These are phyloP conservation scores for Chelonus insularis DNA, from an alignment of 1,140 invertebrate species.

Conservation along the genomic window DNA sequence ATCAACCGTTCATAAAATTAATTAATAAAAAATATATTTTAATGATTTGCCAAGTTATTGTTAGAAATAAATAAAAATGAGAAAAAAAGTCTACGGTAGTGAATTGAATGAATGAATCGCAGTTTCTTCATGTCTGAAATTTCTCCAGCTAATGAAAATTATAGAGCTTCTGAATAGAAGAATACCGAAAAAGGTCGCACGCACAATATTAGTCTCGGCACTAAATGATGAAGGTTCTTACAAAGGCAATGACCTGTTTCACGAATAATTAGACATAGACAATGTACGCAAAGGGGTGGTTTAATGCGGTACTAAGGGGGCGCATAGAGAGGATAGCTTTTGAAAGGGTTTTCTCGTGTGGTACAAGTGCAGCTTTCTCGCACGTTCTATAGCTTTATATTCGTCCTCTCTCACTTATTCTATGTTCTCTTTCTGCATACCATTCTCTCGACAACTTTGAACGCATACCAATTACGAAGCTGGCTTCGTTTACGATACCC, in stretches of 20 bases:
- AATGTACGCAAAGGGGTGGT: conserved; percentile 7
- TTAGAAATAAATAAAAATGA: not conserved
- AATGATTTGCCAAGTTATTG: too few relatives aligned
- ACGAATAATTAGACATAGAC: conserved; percentile 33
- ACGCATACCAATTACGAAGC: conserved; percentile 25
- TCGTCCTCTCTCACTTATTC: not conserved
- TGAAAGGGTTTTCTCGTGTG: conserved; percentile 16
- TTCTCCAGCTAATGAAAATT: not conserved
- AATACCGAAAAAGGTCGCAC: conserved; percentile 13
- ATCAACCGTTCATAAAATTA: too few relatives aligned
- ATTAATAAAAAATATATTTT: too few relatives aligned
- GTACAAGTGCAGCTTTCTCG: not conserved
- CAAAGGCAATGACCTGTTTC: conserved; percentile 31
- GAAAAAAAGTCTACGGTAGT: too few relatives aligned
- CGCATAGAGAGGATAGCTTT: conserved; percentile 15
- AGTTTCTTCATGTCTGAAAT: too few relatives aligned
- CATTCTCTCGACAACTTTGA: conserved; percentile 24
- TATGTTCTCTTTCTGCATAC: conserved; percentile 3
- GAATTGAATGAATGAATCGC: too few relatives aligned
- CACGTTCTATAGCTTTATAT: not conserved
- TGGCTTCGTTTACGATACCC: conserved; percentile 24
- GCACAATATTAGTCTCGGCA: not conserved
- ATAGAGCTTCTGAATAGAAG: not conserved
- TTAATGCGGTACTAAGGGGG: conserved; percentile 9
- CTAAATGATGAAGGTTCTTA: conserved; percentile 19